Evolutionary conservation across 2,888 invertebrate genomes (phyloP), one percentile per base, ranked within the genome.

Genomic region (Tetrapedia diversipes): DNA sequence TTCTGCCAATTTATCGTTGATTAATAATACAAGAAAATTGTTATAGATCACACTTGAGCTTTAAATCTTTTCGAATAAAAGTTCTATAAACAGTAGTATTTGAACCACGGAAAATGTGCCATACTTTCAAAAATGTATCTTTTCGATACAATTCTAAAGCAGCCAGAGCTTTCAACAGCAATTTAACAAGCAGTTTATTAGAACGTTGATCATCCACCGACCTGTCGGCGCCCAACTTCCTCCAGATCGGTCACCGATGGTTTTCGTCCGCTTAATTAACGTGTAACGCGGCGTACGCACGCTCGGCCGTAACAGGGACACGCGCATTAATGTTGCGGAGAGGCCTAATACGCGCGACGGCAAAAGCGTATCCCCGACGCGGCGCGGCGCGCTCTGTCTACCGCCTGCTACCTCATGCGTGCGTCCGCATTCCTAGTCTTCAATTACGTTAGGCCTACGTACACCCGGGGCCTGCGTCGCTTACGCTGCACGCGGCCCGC

Each of bases 361-460:
- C 68, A 80, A 80, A 73, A 82, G 81, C 76, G 41, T 60, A 67
- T 70, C 47, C 64, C 76, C 45, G n/a, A n/a, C n/a, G n/a, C n/a
- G n/a, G n/a, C n/a, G 24, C 24, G 39, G 54, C 71, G 77, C 65
- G 73, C 59, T 75, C 70, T 82, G 77, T 80, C 84, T 80, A 63
- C 73, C 73, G 73, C 78, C 75, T 82, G 87, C 83, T 85, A 87
- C 86, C 86, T 86, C 84, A 87, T 87, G 88, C 87, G 82, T 89
- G 85, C 85, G 85, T 88, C 86, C 88, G 87, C 87, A 88, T 88
- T 89, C 88, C 85, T 86, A 85, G 84, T 86, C 86, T 86, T 86
- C 87, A 85, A 84, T 86, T 87, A 85, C 83, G 75, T 67, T 82
- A 75, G 68, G 78, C 72, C 70, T 64, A 63, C 69, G 66, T 69